Evolutionary conservation across 2,797 vertebrate species (phyloP).

Genomic region (Triplophysa yarkandensis): DNA sequence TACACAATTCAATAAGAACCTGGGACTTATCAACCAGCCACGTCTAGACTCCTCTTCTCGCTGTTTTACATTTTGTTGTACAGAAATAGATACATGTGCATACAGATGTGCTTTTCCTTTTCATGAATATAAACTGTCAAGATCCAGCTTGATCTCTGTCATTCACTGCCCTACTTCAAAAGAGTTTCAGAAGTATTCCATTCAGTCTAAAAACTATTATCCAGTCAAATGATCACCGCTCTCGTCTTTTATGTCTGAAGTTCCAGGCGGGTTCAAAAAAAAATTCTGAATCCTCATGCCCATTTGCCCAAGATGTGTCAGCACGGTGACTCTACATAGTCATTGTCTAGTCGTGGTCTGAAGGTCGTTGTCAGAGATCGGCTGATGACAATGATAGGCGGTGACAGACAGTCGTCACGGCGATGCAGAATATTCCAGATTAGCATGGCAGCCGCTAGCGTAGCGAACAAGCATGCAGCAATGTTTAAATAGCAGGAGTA

Average conservation of each 20-base stretch:
- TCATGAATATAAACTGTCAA: conserved; percentile 71
- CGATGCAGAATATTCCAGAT: conserved; percentile 98
- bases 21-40: background rate
- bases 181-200: conserved; percentile 4
- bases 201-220: background rate
- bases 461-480: conserved; percentile 90
- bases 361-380: conserved; percentile 79
- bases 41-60: conserved; percentile 1
- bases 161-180: conserved; percentile 2
- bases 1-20: conserved; percentile 4
- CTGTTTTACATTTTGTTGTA: background rate
- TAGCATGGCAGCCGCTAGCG: conserved; percentile 91
- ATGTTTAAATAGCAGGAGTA: conserved; percentile 97
- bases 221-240: background rate
- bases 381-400: conserved; percentile 91
- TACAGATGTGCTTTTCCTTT: conserved; percentile 21
- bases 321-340: conserved; percentile 96
- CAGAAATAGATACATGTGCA: conserved; percentile 20
- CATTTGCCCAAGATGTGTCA: conserved; percentile 67
- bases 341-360: conserved; percentile 76
- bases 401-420: conserved; percentile 91
- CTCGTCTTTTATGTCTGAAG: background rate
- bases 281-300: conserved; percentile 66
- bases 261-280: conserved; percentile 25
- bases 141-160: conserved; percentile 81